Conservation (phyloP, 2,888 invertebrate genomes). For the Drosophila mettleri region DNA sequence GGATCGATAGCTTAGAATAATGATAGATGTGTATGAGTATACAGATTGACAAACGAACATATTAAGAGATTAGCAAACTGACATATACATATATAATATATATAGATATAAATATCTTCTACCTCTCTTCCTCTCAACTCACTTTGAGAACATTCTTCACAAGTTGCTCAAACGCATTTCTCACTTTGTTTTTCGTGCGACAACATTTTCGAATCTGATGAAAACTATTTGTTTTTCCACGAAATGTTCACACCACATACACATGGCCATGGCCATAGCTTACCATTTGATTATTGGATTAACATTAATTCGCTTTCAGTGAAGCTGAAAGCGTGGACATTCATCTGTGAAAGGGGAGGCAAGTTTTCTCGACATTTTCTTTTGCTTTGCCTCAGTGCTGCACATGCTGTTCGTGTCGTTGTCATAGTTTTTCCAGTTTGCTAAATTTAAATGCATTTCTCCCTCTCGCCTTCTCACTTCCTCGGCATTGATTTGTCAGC, state of each 20-base stretch:
- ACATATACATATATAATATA: background rate
- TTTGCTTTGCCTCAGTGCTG: background rate
- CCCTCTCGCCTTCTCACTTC: background rate
- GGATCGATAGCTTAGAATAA: background rate
- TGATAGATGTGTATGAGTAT: background rate
- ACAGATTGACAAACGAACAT: background rate
- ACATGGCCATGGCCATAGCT: background rate
- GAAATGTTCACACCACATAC: conserved; percentile 6
- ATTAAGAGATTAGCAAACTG: background rate
- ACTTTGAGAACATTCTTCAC: background rate
- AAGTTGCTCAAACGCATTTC: conserved; percentile 1
- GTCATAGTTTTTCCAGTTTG: conserved; percentile 49
- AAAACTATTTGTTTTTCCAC: conserved; percentile 10
- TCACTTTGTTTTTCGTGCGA: background rate
- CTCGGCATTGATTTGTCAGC: conserved; percentile 74
- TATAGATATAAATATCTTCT: background rate
- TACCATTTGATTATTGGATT: conserved; percentile 14
- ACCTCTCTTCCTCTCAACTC: background rate
- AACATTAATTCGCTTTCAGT: conserved; percentile 27
- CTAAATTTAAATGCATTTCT: conserved; percentile 64
- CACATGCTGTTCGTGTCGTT: conserved; percentile 32
- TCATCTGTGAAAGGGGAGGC: conserved; percentile 2
- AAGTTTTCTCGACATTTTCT: background rate
- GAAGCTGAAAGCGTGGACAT: conserved; percentile 28
- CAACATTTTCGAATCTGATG: background rate